These are phyloP conservation scores for Microplitis demolitor DNA, from an alignment of 1,140 invertebrate genomes.

Conservation along the genomic window DNA sequence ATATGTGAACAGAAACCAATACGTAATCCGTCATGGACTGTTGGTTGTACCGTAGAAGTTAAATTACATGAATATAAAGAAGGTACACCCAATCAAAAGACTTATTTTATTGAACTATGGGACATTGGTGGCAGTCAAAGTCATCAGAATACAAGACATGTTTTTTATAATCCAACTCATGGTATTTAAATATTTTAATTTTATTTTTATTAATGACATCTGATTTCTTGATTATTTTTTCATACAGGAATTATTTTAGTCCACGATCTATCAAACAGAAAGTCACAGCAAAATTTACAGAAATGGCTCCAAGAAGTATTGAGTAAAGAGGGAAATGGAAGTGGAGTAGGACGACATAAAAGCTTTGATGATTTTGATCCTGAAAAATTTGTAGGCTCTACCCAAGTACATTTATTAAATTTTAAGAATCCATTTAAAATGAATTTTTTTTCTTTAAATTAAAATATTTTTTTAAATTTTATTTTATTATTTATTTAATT, in stretches of 20 bases:
- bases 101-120: conserved; percentile 95
- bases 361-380: conserved; percentile 80
- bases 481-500: not conserved
- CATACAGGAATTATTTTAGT: conserved; percentile 86
- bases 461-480: not conserved
- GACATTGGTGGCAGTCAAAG: conserved; percentile 93
- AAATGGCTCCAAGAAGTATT: conserved; percentile 93
- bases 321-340: conserved; percentile 72
- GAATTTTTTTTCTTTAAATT: conserved; percentile 7
- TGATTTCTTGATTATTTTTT: conserved; percentile 29
- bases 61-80: conserved; percentile 95
- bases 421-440: not conserved
- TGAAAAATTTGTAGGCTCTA: conserved; percentile 86
- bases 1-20: conserved; percentile 87
- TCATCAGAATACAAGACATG: conserved; percentile 87
- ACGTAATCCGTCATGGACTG: conserved; percentile 87
- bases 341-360: conserved; percentile 41
- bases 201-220: not conserved
- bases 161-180: conserved; percentile 93
- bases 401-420: conserved; percentile 61
- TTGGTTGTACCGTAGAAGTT: conserved; percentile 94
- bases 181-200: conserved; percentile 65
- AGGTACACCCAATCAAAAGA: conserved; percentile 87
- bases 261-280: conserved; percentile 94
- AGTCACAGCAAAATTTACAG: conserved; percentile 90